A percentile compares a stretch with the other conserved stretches of the same genome.
phyloP scores from a whole-genome alignment of 2,888 invertebrate genomes.

The Meteorus colon region DNA sequence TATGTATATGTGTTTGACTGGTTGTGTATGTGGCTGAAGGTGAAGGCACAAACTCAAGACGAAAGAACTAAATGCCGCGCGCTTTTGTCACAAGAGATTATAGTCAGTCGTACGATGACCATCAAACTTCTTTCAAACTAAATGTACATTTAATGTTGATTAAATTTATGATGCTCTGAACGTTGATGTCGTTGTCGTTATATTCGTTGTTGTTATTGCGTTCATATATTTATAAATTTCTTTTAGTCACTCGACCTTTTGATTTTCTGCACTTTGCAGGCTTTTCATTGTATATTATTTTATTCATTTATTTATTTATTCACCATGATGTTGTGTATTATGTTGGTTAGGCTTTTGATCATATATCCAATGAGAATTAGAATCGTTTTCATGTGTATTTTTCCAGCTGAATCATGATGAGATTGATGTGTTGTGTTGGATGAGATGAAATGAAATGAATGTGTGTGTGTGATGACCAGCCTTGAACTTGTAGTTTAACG shows the following conservation, averaged over 20 bases:
- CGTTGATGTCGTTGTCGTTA: conserved; percentile 9
- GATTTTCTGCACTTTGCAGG: not conserved
- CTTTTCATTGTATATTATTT: conserved; percentile 15
- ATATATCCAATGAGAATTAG: not conserved
- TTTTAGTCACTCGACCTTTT: conserved; percentile 16
- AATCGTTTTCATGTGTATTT: conserved; percentile 5
- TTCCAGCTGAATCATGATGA: conserved; percentile 25
- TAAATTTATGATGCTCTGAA: conserved; percentile 54
- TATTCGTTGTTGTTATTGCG: conserved; percentile 38
- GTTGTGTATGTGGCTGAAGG: not conserved
- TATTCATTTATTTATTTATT: not conserved
- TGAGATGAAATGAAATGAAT: not conserved
- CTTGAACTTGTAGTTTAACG: conserved; percentile 34
- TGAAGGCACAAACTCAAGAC: conserved; percentile 7
- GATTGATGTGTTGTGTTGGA: not conserved
- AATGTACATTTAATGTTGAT: conserved; percentile 57
- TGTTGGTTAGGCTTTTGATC: not conserved
- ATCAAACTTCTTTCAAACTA: conserved; percentile 46
- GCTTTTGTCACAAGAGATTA: conserved; percentile 53
- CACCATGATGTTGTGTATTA: conserved; percentile 6
- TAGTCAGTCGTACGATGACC: conserved; percentile 52
- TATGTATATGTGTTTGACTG: not conserved
- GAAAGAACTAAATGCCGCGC: conserved; percentile 29
- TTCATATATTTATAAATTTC: conserved; percentile 32
- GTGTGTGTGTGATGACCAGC: conserved; percentile 30